Conservation (phyloP, 2,113 vertebrate species). For the Lamprologus tigripictilis region DNA sequence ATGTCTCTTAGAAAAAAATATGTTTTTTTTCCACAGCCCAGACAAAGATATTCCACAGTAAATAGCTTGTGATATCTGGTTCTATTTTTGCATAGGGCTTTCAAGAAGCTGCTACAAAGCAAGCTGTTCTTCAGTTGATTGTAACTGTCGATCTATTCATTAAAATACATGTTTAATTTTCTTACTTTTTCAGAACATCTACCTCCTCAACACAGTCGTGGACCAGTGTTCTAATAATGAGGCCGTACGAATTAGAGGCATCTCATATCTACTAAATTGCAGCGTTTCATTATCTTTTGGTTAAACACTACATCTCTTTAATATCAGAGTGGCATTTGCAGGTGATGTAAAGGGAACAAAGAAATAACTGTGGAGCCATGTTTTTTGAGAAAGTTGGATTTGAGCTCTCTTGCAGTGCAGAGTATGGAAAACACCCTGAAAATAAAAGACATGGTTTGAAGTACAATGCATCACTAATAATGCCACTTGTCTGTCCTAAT, state of each 20-base stretch:
- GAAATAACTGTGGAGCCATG: background rate
- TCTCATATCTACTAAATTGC: background rate
- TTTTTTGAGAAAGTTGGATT: background rate
- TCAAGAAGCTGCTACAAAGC: background rate
- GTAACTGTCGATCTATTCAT: background rate
- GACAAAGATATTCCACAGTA: background rate
- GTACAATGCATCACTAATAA: background rate
- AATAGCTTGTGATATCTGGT: background rate
- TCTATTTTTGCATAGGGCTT: background rate
- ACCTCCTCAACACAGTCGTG: background rate
- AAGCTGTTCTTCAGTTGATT: background rate
- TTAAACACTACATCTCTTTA: background rate
- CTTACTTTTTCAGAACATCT: background rate
- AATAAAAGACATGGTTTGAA: background rate
- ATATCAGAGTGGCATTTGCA: background rate
- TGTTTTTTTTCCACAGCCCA: background rate
- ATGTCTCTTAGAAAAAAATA: background rate
- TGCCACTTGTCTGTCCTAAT: background rate
- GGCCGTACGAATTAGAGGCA: background rate
- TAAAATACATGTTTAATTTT: background rate
- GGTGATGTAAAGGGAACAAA: background rate
- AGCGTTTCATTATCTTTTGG: background rate
- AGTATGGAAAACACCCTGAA: background rate
- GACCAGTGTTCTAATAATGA: conserved; percentile 15
- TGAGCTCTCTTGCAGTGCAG: background rate